Base-by-base conservation (phyloP, 2,888 invertebrate genomes). In the Sericinus montela region DNA sequence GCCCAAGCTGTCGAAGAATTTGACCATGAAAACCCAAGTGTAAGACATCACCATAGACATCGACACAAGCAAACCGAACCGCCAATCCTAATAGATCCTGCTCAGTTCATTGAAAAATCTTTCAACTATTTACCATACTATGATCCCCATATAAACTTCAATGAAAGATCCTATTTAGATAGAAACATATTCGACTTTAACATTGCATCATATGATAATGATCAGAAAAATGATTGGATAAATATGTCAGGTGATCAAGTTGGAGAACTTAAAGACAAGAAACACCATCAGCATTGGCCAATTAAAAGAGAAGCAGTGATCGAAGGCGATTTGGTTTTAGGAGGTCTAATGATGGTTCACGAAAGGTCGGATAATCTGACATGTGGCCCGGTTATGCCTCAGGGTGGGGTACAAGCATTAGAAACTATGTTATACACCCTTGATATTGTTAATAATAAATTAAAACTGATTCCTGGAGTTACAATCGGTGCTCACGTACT, bases 341-440 rank as follows among this genome's bases (percentile, higher is more conserved):
- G 97, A 1, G 97, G 96, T 0, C 90, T 97, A 40, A 97, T 97
- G 95, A 97, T 97, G 97, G 95, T 84, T 53, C 50, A 50, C 13
- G 50, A 50, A 30, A 37, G 50, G 7, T 48, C 48, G 3, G 43
- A 53, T n/a, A 50, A 45, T 10, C 28, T 45, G 19, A 50, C 50
- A 0, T 97, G 97, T 69, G 97, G 97, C 0, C 94, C 94, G 13
- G 93, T 97, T 55, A 97, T 97, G 97, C 94, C 95, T 4, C 96
- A 97, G 80, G 97, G 96, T 6, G 94, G 94, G 41, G 92, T 94
- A 46, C 94, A 94, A 74, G 96, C 97, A 2, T 83, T 97, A 32
- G 97, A 97, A 74, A 94, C 94, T 0, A 97, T 97, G 97, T 87
- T 97, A 53, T 97, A 92, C 72, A 96, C 97, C 3, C 89, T 97